Evolutionary conservation across 2,888 invertebrate species (phyloP).

Genomic region (Acleris cristana): DNA sequence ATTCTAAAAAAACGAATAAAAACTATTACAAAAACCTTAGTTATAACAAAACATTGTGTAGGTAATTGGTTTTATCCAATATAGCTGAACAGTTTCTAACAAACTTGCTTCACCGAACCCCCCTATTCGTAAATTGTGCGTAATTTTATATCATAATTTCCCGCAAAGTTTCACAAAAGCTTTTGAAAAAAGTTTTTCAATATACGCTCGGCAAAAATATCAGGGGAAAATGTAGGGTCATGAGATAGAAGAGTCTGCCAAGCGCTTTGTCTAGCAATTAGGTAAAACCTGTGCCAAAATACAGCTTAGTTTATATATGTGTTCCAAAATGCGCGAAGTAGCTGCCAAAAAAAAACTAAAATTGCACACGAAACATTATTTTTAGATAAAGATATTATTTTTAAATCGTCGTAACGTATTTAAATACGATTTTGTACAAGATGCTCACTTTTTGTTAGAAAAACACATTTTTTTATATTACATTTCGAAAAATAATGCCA

Average conservation of each 20-base stretch:
- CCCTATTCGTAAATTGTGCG: not conserved
- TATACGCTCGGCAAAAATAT: slow-evolving; percentile 21
- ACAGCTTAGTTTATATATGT: not conserved
- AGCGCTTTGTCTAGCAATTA: slow-evolving; percentile 12
- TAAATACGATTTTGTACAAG: too few species aligned
- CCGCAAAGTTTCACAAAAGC: slow-evolving; percentile 14
- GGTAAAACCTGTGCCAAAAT: slow-evolving; percentile 14
- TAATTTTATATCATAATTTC: slow-evolving; percentile 2
- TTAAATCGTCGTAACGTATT: too few species aligned
- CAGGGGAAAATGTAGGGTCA: slow-evolving; percentile 6
- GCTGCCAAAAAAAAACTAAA: not conserved
- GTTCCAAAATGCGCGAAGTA: not conserved
- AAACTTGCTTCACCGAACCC: too few species aligned
- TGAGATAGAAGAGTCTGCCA: slow-evolving; percentile 5
- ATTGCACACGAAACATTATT: not conserved
- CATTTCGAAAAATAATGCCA: too few species aligned
- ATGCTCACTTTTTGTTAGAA: too few species aligned
- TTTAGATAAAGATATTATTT: too few species aligned
- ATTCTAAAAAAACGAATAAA: not conserved
- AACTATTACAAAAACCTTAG: not conserved
- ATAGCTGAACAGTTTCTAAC: too few species aligned
- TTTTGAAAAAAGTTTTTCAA: slow-evolving; percentile 34
- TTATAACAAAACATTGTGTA: too few species aligned
- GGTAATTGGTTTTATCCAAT: too few species aligned
- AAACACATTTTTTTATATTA: too few species aligned